Conservation (phyloP, 2,888 invertebrate genomes). For the Heliconius ismenius region DNA sequence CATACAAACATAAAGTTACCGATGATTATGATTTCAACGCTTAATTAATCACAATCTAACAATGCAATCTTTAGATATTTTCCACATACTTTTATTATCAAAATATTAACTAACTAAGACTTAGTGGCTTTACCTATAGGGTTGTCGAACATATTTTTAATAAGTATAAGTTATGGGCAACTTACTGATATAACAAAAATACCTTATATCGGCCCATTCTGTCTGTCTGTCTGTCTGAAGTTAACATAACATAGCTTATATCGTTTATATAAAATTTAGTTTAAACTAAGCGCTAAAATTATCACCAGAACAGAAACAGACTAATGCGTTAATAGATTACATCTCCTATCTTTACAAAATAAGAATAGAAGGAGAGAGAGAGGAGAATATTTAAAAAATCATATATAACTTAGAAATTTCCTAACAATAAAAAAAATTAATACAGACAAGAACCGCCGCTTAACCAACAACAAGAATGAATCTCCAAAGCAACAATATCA, state of each 20-base stretch:
- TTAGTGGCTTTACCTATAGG: neutral
- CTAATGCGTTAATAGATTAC: neutral
- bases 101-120: neutral
- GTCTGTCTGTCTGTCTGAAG: no score
- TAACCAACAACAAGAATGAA: slow-evolving; percentile 23
- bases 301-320: neutral
- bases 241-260: no score
- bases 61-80: no score
- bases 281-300: neutral
- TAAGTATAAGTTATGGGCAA: neutral
- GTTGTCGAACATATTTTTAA: neutral
- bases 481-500: slow-evolving; percentile 44
- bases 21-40: neutral
- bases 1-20: neutral
- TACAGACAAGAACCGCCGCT: neutral
- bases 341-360: neutral
- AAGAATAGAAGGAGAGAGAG: neutral
- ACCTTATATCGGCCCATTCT: neutral
- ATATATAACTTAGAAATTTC: neutral
- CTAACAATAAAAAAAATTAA: neutral
- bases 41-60: neutral
- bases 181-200: neutral
- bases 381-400: neutral
- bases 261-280: no score
- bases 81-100: neutral